A percentile compares a stretch with the other conserved stretches of the same genome.
phyloP scores from a whole-genome alignment of 2,797 vertebrate species.

The Pipistrellus pipistrellus region DNA sequence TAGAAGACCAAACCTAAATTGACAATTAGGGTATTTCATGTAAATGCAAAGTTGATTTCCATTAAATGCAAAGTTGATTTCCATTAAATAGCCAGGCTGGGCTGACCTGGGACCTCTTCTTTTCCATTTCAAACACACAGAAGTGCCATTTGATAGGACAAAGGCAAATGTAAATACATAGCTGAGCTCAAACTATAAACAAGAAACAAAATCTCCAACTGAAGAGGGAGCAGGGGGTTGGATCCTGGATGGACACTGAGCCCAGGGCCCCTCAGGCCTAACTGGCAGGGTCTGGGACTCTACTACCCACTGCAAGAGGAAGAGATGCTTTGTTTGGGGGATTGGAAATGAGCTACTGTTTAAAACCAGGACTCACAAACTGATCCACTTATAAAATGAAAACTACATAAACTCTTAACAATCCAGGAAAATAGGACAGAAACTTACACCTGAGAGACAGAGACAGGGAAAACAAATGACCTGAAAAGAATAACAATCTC shows the following conservation, averaged over 20 bases:
- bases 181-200: conserved; percentile 40
- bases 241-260: background rate
- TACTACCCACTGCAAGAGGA: background rate
- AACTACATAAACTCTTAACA: background rate
- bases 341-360: background rate
- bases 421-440: background rate
- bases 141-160: background rate
- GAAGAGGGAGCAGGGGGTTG: background rate
- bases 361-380: background rate
- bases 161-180: background rate
- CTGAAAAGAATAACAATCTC: background rate
- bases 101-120: background rate
- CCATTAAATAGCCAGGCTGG: conserved; percentile 26
- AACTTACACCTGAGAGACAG: background rate
- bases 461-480: background rate
- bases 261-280: background rate
- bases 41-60: conserved; percentile 54
- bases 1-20: conserved; percentile 50
- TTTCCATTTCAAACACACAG: background rate
- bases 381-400: background rate
- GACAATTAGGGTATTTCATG: conserved; percentile 63
- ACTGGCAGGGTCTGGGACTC: background rate
- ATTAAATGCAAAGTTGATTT: conserved; percentile 56
- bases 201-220: background rate
- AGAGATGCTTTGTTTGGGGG: background rate